Conservation (phyloP, 2,888 invertebrate species). For the Melanostoma mellinum region DNA sequence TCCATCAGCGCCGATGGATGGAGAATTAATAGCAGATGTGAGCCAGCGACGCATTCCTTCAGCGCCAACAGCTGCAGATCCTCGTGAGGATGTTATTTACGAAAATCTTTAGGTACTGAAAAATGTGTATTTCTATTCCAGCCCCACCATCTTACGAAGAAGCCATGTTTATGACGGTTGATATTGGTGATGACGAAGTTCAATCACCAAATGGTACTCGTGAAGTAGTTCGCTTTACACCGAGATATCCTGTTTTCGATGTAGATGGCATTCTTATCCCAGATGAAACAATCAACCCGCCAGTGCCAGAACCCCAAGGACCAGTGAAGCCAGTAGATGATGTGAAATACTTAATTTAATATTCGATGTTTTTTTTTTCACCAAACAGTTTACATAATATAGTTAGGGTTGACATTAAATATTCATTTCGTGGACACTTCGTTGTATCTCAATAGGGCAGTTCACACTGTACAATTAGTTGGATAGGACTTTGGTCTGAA, state of each 20-base stretch:
- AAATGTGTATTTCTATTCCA: slow-evolving; percentile 57
- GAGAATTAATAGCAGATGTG: slow-evolving; percentile 2
- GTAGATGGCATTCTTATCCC: slow-evolving; percentile 74
- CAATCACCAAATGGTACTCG: slow-evolving; percentile 74
- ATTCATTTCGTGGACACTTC: not conserved
- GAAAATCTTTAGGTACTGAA: not conserved
- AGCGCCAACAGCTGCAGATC: slow-evolving; percentile 18
- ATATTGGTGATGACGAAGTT: slow-evolving; percentile 79
- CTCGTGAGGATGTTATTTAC: slow-evolving; percentile 33
- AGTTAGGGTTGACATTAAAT: not conserved
- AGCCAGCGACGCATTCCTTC: not conserved
- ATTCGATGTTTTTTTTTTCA: not conserved
- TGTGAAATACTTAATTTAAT: slow-evolving; percentile 51
- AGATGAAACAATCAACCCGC: slow-evolving; percentile 9
- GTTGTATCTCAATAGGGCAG: too few relatives aligned
- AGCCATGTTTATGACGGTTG: slow-evolving; percentile 79
- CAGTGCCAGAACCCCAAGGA: not conserved
- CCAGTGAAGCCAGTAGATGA: slow-evolving; percentile 25
- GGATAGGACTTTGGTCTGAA: too few relatives aligned
- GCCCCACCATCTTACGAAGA: slow-evolving; percentile 82
- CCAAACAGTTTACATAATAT: slow-evolving; percentile 2
- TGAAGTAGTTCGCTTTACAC: slow-evolving; percentile 77
- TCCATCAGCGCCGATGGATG: not conserved
- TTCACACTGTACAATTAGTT: too few relatives aligned
- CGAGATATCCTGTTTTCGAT: slow-evolving; percentile 80